Evolutionary conservation across 1,140 invertebrate genomes (phyloP).

Genomic region (Adelges cooleyi): DNA sequence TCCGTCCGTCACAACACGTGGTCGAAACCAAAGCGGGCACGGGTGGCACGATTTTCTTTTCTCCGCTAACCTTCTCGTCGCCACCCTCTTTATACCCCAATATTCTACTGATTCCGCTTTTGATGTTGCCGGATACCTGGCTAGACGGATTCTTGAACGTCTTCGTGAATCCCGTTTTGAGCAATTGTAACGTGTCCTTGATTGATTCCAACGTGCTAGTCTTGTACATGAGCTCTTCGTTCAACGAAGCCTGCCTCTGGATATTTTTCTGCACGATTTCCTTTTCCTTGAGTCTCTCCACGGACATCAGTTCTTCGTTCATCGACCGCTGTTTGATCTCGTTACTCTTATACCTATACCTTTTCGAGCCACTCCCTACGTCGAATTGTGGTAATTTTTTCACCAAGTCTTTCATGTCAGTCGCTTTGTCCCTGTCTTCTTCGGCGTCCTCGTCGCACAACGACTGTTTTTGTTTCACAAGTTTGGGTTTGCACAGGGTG

Average conservation of each 20-base stretch:
- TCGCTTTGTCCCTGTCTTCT: slow-evolving; percentile 49
- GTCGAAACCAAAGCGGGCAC: slow-evolving; percentile 30
- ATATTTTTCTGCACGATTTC: slow-evolving; percentile 72
- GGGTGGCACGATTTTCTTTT: slow-evolving; percentile 36
- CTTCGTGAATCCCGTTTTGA: slow-evolving; percentile 55
- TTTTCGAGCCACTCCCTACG: slow-evolving; percentile 38
- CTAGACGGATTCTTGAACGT: slow-evolving; percentile 60
- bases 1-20: slow-evolving; percentile 40
- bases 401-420: slow-evolving; percentile 50
- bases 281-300: slow-evolving; percentile 67
- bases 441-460: slow-evolving; percentile 47
- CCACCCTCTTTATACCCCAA: slow-evolving; percentile 13
- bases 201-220: slow-evolving; percentile 65
- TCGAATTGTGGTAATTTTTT: slow-evolving; percentile 50
- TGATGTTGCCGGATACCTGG: slow-evolving; percentile 31
- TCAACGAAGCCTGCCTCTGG: slow-evolving; percentile 75
- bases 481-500: slow-evolving; percentile 45
- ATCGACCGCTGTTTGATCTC: slow-evolving; percentile 76
- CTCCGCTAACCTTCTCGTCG: slow-evolving; percentile 36
- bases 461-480: slow-evolving; percentile 70
- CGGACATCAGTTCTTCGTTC: slow-evolving; percentile 78
- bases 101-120: slow-evolving; percentile 24
- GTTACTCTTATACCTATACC: slow-evolving; percentile 41
- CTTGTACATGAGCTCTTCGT: slow-evolving; percentile 73
- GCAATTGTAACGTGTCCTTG: slow-evolving; percentile 54